Evolutionary conservation across 2,888 invertebrate species (phyloP), one percentile per base, ranked within the genome.

Genomic region (Erebia palarica): DNA sequence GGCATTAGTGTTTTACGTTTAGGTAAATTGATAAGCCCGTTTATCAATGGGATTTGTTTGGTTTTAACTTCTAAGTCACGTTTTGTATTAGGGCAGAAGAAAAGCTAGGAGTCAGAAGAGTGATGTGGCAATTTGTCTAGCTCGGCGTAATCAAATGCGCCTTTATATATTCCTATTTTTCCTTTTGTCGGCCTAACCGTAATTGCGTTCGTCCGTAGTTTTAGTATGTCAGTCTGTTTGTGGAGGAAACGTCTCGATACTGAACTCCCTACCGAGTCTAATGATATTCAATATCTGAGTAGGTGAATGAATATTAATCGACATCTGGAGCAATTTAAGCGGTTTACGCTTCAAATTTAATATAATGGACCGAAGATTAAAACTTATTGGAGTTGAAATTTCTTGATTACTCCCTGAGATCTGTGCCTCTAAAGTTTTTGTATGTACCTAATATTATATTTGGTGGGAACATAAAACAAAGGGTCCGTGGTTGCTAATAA

Each of bases 61-160:
- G 44, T 27, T 66, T 65, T 49, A n/a, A 11, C 49, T 36, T 36
- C 36, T 13, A 69, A 70, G 74, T 72, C 72, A 74, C 74, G 69
- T 74, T 71, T 70, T 69, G 70, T 73, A 68, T 72, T 67, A 68
- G 69, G 61, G 49, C 55, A 66, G 72, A 74, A 74, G 68, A 70
- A 70, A 73, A 65, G 65, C 70, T 64, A 59, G 68, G 44, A 65
- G 69, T 53, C 66, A 57, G 65, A 42, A 67, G 67, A 72, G 58
- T 65, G 71, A 76, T 72, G 75, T 59, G 68, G 51, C 72, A 68
- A 87, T 88, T 88, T 84, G 82, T 88, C 85, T 80, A 76, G 78
- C 75, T 76, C 74, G 78, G 70, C 75, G 76, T 76, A 78, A 80
- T 80, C 80, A 77, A 78, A 74, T 72, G 69, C 64, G 69, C 63